Evolutionary conservation across 92 coral and sea anemone genomes (phyloP), one percentile per base, ranked within the genome.

Genomic region (Palythoa grandis): DNA sequence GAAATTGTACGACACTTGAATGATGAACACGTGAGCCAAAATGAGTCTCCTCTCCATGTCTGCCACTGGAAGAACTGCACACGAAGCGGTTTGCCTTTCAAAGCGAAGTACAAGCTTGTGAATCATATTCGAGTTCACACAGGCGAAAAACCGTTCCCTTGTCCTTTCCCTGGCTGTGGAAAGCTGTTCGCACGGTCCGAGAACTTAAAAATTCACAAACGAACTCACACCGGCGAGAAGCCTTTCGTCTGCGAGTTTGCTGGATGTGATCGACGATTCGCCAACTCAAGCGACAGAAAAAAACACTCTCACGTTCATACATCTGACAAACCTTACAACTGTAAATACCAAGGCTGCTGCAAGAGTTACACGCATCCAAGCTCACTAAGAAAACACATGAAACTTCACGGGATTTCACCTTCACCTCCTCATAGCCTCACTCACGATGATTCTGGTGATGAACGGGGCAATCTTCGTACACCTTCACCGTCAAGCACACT

Each of bases 281-380:
- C 99, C 67, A 97, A 97, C 90, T 97, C 99, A 23, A 97, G 99
- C 92, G 99, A 97, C 90, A 93, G 99, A 23, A 97, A 97, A 86
- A 97, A 97, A 88, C 99, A 97, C 66, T 97, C 99, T 2, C 99
- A 97, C 39, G 99, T 97, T 50, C 99, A 97, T 72, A 97, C 99
- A 3, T 97, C 99, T 20, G 99, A 97, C 83, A 97, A 97, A 84
- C 99, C 99, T 3, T 97, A 97, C 88, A 95, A 93, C 89, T 97
- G 99, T 84, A 95, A 95, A 86, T 95, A 92, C 78, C 95, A 97
- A 72, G 98, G 99, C 24, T 97, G 99, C 57, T 91, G 94, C 67
- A 97, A 97, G 86, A 97, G 99, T 79, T 97, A 97, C 74, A 97
- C 99, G n/a, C 99, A 97, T 85, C 99, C 99, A 7, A 95, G 98